Conservation (phyloP, 92 coral and sea anemone genomes). For the Muricea muricata region DNA sequence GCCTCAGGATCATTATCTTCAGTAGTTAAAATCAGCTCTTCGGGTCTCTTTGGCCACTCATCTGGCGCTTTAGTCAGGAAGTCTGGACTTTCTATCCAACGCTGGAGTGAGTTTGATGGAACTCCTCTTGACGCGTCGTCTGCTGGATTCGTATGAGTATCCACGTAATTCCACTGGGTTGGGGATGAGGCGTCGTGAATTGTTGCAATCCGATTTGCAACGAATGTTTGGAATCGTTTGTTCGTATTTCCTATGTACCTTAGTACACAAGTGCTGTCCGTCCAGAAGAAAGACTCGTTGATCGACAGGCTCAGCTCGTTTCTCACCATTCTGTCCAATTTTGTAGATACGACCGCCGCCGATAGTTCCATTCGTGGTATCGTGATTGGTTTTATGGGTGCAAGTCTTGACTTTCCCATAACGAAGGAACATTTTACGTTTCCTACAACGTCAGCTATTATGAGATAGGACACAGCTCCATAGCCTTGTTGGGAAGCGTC, state of each 20-base stretch:
- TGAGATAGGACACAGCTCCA: conserved; percentile 55
- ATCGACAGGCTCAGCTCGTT: too few relatives aligned
- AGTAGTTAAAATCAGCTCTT: not conserved
- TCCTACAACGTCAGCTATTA: conserved; percentile 8
- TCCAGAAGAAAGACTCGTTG: too few relatives aligned
- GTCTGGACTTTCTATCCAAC: conserved; percentile 9
- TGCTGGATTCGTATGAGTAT: not conserved
- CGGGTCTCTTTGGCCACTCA: not conserved
- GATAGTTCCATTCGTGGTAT: conserved; percentile 54
- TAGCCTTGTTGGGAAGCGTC: conserved; percentile 53
- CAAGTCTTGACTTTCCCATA: conserved; percentile 55
- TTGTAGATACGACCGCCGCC: too few relatives aligned
- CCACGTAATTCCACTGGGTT: not conserved
- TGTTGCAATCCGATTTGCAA: conserved; percentile 6
- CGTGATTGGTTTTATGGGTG: conserved; percentile 43
- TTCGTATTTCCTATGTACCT: too few relatives aligned
- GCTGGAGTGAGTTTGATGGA: too few relatives aligned
- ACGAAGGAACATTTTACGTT: conserved; percentile 43
- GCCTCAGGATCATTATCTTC: too few relatives aligned
- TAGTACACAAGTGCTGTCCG: too few relatives aligned
- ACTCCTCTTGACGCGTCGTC: too few relatives aligned
- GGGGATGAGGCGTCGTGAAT: not conserved
- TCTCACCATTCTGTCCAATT: too few relatives aligned
- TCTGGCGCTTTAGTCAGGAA: not conserved
- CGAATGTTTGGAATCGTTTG: conserved; percentile 54